Evolutionary conservation across 2,797 vertebrate genomes (phyloP).

Genomic region (Halcyon badia): DNA sequence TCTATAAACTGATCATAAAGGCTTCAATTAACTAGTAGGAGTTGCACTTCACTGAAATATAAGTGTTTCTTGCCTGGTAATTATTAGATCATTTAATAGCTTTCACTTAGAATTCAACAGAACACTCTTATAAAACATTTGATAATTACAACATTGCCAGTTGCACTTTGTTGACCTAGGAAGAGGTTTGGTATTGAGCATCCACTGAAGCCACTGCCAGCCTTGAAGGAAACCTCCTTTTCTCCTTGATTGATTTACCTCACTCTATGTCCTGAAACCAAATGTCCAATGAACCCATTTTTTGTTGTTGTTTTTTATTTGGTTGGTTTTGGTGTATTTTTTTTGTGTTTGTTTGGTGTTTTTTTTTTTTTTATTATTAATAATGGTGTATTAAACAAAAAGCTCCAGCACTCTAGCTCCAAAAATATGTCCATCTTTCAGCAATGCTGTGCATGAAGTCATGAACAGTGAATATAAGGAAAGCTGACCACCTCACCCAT

Average conservation of each 20-base stretch:
- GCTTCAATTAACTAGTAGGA: not conserved
- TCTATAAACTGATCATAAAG: not conserved
- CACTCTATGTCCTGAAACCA: not conserved
- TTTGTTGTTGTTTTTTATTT: too few species aligned
- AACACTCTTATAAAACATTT: not conserved
- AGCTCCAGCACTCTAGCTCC: not conserved
- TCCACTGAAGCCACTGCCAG: not conserved
- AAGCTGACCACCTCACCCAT: rapidly evolving
- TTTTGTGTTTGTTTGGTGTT: too few species aligned
- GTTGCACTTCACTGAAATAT: not conserved
- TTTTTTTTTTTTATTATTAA: not conserved
- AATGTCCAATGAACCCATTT: not conserved
- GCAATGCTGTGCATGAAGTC: not conserved
- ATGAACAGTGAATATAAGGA: not conserved
- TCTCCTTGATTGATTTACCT: not conserved
- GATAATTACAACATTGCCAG: not conserved
- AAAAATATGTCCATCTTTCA: rapidly evolving
- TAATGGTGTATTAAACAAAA: not conserved
- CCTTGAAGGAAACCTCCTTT: not conserved
- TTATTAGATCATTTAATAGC: not conserved
- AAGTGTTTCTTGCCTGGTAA: not conserved
- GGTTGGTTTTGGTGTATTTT: too few species aligned
- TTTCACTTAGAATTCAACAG: not conserved
- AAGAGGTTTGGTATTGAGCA: not conserved
- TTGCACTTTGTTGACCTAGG: not conserved